Base-by-base conservation (phyloP, 2,797 vertebrate genomes). In the Spheniscus humboldti region DNA sequence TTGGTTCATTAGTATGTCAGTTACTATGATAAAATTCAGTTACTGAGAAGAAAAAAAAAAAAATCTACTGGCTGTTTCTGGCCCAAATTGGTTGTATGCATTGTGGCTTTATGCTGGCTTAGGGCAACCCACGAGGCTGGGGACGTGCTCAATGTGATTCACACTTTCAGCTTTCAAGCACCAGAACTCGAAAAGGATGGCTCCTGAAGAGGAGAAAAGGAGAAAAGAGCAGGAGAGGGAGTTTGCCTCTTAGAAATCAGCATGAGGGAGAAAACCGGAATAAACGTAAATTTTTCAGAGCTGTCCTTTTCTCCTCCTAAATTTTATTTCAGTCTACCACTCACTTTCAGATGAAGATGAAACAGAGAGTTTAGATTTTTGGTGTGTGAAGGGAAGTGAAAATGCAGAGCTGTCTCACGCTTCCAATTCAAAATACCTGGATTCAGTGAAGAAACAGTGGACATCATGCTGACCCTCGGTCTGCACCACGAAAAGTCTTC, bases 101-200 rank as follows among this genome's bases (percentile, higher is more conserved):
- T 50, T 0, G 0, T 25, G 81, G 78, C 19, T 82, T 92, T 53
- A n/a, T 24, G 66, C 39, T 76, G 74, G 71, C 33, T 66, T 18
- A 72, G n/a, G 73, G 73, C 57, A 93, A 71, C 11, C 19, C 59
- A 72, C 0, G 1, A 78, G 28, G 85, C 53, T 56, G 41, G 35
- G 73, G 69, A 68, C 0, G 2, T 25, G 45, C 81, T 68, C n/a
- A 4, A 25, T 11, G 53, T 7, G 7, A 68, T 31, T 79, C 45
- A 43, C 12, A 28, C 72, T 72, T 68, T 33, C 48, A 50, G 69
- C 66, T 77, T 59, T 60, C 3, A 0, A 78, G 81, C 67, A 60
- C 11, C 27, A 16, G 50, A 5, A 8, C 52, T 66, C 0, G 0
- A 45, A 62, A 78, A 84, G 33, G 43, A 59, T 0, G 1, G 31